These are phyloP conservation scores for Ispidina picta DNA, from an alignment of 2,797 vertebrate genomes.

Conservation along the genomic window DNA sequence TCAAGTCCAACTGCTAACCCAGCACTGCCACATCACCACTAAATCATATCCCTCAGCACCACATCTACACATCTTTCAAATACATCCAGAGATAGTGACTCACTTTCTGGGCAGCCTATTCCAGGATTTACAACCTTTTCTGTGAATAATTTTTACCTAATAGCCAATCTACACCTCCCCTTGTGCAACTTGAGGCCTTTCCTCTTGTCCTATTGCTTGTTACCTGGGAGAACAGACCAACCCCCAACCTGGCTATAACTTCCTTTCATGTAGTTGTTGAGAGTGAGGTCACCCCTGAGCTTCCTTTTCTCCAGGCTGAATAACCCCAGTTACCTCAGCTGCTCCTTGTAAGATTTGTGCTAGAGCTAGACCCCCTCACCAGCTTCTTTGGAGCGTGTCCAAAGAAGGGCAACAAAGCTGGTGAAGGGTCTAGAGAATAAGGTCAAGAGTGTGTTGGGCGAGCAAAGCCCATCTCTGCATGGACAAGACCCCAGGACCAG, in stretches of 20 bases:
- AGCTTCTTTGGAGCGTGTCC: neutral
- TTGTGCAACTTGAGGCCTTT: no score
- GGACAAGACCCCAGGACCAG: accelerated
- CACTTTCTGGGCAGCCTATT: neutral
- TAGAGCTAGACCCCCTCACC: neutral
- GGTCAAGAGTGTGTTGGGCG: accelerated
- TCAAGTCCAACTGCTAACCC: neutral
- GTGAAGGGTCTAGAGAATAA: neutral
- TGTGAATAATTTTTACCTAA: neutral
- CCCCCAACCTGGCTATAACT: neutral
- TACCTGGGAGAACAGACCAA: neutral
- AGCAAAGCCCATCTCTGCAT: neutral
- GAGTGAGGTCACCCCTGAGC: no score
- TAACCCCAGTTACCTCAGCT: no score
- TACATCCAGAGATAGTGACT: neutral
- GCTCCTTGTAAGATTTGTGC: neutral
- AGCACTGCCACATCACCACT: neutral
- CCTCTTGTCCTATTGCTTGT: no score
- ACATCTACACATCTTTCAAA: neutral
- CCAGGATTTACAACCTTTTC: neutral
- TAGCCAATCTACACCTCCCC: neutral
- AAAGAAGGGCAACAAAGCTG: neutral
- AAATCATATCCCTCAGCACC: neutral
- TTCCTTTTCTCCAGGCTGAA: no score
- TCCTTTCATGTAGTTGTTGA: neutral